phyloP scores from a whole-genome alignment of 2,797 vertebrate species.

The Labeo calbasu region DNA sequence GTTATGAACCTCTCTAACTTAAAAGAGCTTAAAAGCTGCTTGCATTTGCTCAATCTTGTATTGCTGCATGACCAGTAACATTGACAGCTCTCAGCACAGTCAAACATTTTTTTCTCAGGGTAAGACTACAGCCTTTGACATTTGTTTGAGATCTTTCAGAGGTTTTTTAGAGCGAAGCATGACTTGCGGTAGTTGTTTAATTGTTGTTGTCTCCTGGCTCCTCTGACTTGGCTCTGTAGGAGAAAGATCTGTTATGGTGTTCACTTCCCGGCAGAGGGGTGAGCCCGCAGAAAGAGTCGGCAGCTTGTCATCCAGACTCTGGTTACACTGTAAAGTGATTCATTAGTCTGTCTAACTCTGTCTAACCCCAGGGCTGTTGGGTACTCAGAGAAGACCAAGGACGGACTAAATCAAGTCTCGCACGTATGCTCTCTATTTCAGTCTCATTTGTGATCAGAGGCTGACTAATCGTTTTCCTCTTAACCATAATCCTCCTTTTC shows the following conservation, averaged over 20 bases:
- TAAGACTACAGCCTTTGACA: constrained; percentile 38
- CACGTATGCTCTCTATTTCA: neutral
- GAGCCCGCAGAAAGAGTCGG: constrained; percentile 52
- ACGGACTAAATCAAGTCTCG: neutral
- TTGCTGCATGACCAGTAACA: constrained; percentile 18
- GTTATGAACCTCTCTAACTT: neutral
- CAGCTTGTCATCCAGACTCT: constrained; percentile 52
- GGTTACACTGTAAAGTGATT: constrained; percentile 57
- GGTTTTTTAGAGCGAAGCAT: constrained; percentile 40
- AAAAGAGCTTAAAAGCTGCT: constrained; percentile 12
- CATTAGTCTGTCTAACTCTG: constrained; percentile 41
- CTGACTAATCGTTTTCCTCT: constrained; percentile 21
- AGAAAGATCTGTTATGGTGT: constrained; percentile 51
- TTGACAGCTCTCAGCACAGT: constrained; percentile 30
- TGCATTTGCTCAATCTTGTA: constrained; percentile 29
- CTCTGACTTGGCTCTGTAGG: constrained; percentile 26
- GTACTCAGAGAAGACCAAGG: constrained; percentile 11
- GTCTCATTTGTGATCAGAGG: constrained; percentile 15
- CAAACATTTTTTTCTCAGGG: constrained; percentile 35
- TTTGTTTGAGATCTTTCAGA: constrained; percentile 56
- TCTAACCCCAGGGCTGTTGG: constrained; percentile 35
- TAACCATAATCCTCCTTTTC: constrained; percentile 18
- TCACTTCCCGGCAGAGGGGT: constrained; percentile 56
- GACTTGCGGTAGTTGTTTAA: constrained; percentile 56
- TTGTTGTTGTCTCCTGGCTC: constrained; percentile 53